phyloP scores from a whole-genome alignment of 2,797 vertebrate genomes.

The Tympanoctomys barrerae region DNA sequence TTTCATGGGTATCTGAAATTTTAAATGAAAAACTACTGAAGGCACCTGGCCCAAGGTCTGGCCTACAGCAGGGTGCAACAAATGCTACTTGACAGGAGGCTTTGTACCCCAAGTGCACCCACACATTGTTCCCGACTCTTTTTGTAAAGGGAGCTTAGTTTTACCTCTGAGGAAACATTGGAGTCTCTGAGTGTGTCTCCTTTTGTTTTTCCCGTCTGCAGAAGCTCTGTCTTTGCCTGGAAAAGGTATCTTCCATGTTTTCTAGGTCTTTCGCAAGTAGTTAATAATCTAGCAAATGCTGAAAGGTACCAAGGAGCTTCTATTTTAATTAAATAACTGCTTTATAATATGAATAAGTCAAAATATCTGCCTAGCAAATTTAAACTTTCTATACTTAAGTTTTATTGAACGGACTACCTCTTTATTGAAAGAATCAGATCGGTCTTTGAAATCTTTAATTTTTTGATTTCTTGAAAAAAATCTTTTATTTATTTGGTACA shows the following conservation, averaged over 20 bases:
- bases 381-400: background rate
- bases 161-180: background rate
- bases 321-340: slow-evolving; percentile 63
- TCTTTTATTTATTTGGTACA: no score
- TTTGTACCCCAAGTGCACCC: background rate
- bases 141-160: background rate
- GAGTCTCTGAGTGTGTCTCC: background rate
- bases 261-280: background rate
- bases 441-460: slow-evolving; percentile 17
- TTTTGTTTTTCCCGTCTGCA: slow-evolving; percentile 16
- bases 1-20: background rate
- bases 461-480: no score
- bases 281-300: slow-evolving; percentile 60
- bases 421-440: slow-evolving; percentile 17
- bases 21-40: background rate
- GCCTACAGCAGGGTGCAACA: background rate
- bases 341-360: slow-evolving; percentile 48
- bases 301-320: background rate
- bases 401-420: background rate
- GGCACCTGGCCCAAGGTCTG: background rate
- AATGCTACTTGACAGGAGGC: background rate
- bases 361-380: background rate
- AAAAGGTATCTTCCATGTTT: slow-evolving; percentile 53
- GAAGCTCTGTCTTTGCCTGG: background rate
- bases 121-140: background rate